A percentile compares a stretch with the other conserved stretches of the same genome.
These are phyloP conservation scores for Ellobius talpinus DNA, from an alignment of 2,113 vertebrate species.

Conservation along the genomic window DNA sequence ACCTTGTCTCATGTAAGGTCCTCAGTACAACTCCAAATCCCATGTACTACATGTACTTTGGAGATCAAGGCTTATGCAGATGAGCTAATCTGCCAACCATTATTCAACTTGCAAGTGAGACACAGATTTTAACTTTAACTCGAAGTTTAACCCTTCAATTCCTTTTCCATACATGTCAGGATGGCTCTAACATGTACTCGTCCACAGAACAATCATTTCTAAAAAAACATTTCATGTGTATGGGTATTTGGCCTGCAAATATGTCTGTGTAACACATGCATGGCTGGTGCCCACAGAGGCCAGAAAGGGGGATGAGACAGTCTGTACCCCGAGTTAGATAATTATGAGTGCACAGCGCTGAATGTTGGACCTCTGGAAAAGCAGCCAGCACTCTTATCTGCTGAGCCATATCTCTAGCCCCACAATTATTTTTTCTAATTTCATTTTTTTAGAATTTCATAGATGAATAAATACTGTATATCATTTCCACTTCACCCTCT, in stretches of 20 bases:
- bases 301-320: background rate
- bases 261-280: background rate
- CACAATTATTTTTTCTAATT: background rate
- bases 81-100: background rate
- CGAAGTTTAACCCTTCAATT: background rate
- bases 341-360: background rate
- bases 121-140: background rate
- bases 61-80: background rate
- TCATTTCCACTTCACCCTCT: background rate
- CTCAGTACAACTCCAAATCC: background rate
- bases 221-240: background rate
- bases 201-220: background rate
- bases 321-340: background rate
- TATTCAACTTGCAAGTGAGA: background rate
- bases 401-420: background rate
- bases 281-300: background rate
- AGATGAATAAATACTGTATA: background rate
- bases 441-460: background rate
- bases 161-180: background rate
- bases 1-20: background rate
- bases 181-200: background rate
- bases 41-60: background rate
- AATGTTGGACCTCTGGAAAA: background rate
- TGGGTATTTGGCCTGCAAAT: background rate
- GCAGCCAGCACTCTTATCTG: background rate